Conservation (phyloP, 1,140 invertebrate genomes). For the Drosophila ogumai region DNA sequence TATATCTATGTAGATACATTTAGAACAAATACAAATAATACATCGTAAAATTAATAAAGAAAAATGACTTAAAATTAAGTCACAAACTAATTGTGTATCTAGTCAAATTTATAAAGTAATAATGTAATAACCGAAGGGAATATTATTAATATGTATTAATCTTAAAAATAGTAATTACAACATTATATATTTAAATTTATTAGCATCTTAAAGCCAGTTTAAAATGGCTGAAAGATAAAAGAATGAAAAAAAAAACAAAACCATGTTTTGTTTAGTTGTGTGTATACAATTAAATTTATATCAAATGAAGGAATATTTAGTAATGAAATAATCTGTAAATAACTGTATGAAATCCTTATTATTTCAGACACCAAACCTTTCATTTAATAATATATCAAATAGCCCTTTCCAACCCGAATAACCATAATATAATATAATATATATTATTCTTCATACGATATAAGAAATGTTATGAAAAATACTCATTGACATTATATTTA, state of each 20-base stretch:
- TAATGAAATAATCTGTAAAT: conserved; percentile 9
- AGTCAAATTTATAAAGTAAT: conserved; percentile 49
- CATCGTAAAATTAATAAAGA: not conserved
- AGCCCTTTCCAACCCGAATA: not conserved
- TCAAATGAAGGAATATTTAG: not conserved
- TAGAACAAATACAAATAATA: not conserved
- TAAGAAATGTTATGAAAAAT: conserved; percentile 28
- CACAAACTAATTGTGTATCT: conserved; percentile 29
- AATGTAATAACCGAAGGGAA: not conserved
- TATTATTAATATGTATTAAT: not conserved
- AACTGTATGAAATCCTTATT: not conserved
- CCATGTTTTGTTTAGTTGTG: conserved; percentile 1
- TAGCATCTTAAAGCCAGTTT: not conserved
- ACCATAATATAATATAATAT: too few species aligned
- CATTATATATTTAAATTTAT: not conserved
- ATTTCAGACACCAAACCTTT: conserved; percentile 8
- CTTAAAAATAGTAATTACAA: not conserved
- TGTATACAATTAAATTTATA: not conserved
- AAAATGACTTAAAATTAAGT: not conserved
- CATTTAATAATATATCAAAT: conserved; percentile 7
- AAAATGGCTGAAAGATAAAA: not conserved
- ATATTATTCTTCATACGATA: not conserved
- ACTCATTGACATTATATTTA: conserved; percentile 19
- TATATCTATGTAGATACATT: too few species aligned
- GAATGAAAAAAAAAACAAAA: not conserved